Evolutionary conservation across 2,888 invertebrate genomes (phyloP).

Genomic region (Margaritifera margaritifera): DNA sequence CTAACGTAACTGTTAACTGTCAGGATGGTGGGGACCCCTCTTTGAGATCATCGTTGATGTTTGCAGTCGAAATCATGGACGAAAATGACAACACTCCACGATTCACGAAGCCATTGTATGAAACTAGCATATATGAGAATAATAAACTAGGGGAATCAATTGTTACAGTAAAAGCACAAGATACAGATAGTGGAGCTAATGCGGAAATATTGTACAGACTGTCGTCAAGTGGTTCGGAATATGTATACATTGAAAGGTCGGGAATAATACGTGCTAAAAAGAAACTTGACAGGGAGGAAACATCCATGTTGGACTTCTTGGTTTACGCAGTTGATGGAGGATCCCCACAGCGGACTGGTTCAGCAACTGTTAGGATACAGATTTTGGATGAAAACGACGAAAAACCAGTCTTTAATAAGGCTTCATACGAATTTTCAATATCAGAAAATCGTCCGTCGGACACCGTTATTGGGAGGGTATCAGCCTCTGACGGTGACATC

Average conservation of each 20-base stretch:
- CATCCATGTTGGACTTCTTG: conserved; percentile 16
- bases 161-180: conserved; percentile 18
- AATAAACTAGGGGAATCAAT: conserved; percentile 12
- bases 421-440: conserved; percentile 15
- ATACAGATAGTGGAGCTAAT: conserved; percentile 18
- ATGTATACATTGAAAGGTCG: conserved; percentile 2
- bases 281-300: conserved; percentile 20
- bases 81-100: conserved; percentile 26
- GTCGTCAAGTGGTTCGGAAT: conserved; percentile 14
- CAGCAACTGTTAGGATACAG: conserved; percentile 23
- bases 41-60: conserved; percentile 15
- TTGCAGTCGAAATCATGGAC: conserved; percentile 18
- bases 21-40: conserved; percentile 23
- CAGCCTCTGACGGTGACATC: conserved; percentile 23
- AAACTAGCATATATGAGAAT: conserved; percentile 17
- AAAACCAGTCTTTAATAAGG: conserved; percentile 21
- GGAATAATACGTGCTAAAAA: conserved; percentile 18
- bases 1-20: conserved; percentile 22
- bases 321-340: conserved; percentile 20
- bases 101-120: conserved; percentile 18
- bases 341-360: conserved; percentile 12
- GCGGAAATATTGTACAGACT: conserved; percentile 15
- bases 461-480: conserved; percentile 12
- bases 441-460: conserved; percentile 15
- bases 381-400: conserved; percentile 26